Percentiles rank a stretch among this genome's conserved stretches.
phyloP scores from a whole-genome alignment of 2,888 invertebrate genomes.

The Stegophylla sp. region DNA sequence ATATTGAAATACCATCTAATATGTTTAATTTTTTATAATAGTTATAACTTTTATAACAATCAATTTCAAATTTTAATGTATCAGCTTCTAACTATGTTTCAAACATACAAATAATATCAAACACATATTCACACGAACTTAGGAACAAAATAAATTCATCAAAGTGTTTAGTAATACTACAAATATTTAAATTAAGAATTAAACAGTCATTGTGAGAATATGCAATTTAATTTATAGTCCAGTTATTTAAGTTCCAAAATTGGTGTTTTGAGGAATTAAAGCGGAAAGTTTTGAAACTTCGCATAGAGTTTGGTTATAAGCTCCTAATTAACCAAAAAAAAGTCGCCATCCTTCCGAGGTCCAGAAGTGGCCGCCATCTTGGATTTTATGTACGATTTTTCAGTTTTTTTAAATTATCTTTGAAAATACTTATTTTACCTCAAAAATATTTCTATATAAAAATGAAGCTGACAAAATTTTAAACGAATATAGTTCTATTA shows the following conservation, averaged over 20 bases:
- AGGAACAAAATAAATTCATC: slow-evolving; percentile 9
- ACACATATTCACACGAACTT: neutral
- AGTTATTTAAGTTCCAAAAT: too few species aligned
- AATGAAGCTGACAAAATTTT: too few species aligned
- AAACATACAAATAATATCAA: slow-evolving; percentile 9
- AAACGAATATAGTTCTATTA: too few species aligned
- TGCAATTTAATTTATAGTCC: neutral
- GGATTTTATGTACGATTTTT: neutral
- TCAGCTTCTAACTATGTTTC: slow-evolving; percentile 1
- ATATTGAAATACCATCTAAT: neutral
- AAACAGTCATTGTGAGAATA: neutral
- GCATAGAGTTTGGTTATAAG: slow-evolving; percentile 23
- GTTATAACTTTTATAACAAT: slow-evolving; percentile 3
- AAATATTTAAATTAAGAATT: neutral
- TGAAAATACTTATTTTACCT: too few species aligned
- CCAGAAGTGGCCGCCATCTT: slow-evolving; percentile 1
- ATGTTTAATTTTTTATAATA: slow-evolving; percentile 17
- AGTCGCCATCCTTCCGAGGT: neutral
- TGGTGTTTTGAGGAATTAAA: too few species aligned
- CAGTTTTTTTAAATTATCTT: too few species aligned
- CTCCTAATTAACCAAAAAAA: slow-evolving; percentile 13
- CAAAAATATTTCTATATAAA: too few species aligned
- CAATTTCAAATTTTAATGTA: neutral
- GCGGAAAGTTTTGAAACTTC: slow-evolving; percentile 18
- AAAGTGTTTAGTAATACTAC: slow-evolving; percentile 14